These are phyloP conservation scores for Abrostola tripartita DNA, from an alignment of 2,888 invertebrate genomes.

Conservation along the genomic window DNA sequence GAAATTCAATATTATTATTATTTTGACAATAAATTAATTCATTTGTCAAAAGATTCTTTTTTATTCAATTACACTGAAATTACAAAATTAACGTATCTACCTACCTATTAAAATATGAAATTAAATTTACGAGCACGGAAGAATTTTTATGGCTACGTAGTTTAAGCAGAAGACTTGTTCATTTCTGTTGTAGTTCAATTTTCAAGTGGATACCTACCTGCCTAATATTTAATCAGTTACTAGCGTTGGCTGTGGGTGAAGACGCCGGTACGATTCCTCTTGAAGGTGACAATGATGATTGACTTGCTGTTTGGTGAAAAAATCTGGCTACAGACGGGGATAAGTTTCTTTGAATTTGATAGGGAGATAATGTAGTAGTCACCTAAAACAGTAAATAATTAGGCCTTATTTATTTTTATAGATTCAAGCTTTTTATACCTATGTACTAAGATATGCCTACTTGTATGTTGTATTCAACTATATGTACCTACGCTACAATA, in stretches of 20 bases:
- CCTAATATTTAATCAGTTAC: constrained; percentile 31
- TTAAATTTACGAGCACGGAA: no score
- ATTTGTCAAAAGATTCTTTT: no score
- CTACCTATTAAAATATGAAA: no score
- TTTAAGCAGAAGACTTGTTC: neutral
- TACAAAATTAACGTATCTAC: no score
- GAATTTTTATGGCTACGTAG: neutral
- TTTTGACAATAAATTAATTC: no score
- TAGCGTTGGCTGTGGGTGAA: constrained; percentile 57
- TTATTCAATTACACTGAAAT: no score
- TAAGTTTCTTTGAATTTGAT: constrained; percentile 67
- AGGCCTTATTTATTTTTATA: constrained; percentile 1
- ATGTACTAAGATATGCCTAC: no score
- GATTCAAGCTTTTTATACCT: no score
- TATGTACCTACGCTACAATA: no score
- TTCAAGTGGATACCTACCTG: neutral
- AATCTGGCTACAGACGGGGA: constrained; percentile 84
- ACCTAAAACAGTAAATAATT: constrained; percentile 57
- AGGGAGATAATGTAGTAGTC: constrained; percentile 54
- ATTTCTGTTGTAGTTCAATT: neutral
- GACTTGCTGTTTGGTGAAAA: constrained; percentile 78
- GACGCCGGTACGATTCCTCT: constrained; percentile 50
- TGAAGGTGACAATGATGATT: constrained; percentile 73
- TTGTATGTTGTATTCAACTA: no score
- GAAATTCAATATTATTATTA: no score